Base-by-base conservation (phyloP, 2,797 vertebrate genomes). In the Chelmon rostratus region DNA sequence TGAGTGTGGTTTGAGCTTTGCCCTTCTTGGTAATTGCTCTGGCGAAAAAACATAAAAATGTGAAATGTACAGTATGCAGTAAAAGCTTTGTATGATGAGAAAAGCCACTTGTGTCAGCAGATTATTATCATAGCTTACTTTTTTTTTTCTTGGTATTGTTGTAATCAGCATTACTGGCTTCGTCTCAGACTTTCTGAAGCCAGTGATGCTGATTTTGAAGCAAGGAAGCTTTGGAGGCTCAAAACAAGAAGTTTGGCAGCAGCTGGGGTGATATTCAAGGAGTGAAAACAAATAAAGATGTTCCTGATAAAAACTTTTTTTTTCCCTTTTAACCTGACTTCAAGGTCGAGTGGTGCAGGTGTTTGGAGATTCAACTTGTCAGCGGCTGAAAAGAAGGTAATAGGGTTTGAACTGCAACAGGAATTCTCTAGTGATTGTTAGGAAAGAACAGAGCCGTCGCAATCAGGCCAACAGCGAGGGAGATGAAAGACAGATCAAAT, bases 1-100 rank as follows among this genome's bases (percentile, higher is more conserved):
- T 68, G 73, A 86, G 50, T 88, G 84, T 47, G 85, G 87, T 83
- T 79, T 65, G 18, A 85, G 58, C 57, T 63, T 58, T 68, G 64
- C 37, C 56, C 82, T 59, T 49, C 33, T 79, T 76, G 40, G 63
- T 78, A 68, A 84, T 86, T 71, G 37, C 68, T 78, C 76, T 80
- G 68, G 56, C 57, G 25, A 68, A 75, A n/a, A 69, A 70, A 21
- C 53, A 67, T 61, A 49, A 40, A 63, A 73, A 44, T 63, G 61
- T 74, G 49, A 82, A 85, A 88, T 84, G 67, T 74, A 63, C 50
- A 70, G 8, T 38, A 40, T 79, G 74, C 31, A 53, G 47, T 33
- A 57, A 79, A 73, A 40, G 21, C 38, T 53, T 61, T 5, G 28
- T 67, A 16, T 69, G 67, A 47, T 58, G 35, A 78, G 50, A 13